Evolutionary conservation across 1,140 invertebrate genomes (phyloP).

Genomic region (Ostrea edulis): DNA sequence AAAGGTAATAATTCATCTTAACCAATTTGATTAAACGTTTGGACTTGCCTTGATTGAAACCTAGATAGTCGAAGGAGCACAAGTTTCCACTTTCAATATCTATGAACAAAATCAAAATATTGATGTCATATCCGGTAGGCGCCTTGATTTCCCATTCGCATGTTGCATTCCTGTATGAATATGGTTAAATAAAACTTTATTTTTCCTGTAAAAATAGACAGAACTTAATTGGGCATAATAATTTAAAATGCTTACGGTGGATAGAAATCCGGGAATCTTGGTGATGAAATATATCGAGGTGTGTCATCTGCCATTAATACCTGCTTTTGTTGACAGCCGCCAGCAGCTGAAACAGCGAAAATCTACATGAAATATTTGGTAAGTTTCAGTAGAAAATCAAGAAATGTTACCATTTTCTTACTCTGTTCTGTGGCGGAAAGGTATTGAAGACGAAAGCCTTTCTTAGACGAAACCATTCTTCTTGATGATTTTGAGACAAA

Average conservation of each 20-base stretch:
- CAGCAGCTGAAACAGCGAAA: background rate
- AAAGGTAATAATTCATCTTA: too few relatives aligned
- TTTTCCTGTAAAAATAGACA: background rate
- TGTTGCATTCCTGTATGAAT: background rate
- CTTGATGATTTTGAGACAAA: background rate
- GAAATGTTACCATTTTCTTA: background rate
- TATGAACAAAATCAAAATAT: background rate
- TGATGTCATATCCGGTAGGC: constrained; percentile 3
- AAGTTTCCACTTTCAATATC: background rate
- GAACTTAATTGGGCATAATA: too few relatives aligned
- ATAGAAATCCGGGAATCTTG: background rate
- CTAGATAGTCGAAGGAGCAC: background rate
- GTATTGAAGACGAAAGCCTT: background rate
- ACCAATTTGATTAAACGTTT: background rate
- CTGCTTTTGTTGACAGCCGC: background rate
- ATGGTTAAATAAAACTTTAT: background rate
- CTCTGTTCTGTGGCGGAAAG: background rate
- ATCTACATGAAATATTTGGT: background rate
- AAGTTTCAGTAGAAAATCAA: background rate
- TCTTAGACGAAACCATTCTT: background rate
- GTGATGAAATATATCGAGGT: background rate
- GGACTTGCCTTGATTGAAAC: background rate
- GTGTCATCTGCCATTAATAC: constrained; percentile 13
- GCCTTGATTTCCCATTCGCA: constrained; percentile 7
- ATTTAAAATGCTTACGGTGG: background rate